phyloP scores from a whole-genome alignment of 2,797 vertebrate species.

The Xiphophorus birchmanni region DNA sequence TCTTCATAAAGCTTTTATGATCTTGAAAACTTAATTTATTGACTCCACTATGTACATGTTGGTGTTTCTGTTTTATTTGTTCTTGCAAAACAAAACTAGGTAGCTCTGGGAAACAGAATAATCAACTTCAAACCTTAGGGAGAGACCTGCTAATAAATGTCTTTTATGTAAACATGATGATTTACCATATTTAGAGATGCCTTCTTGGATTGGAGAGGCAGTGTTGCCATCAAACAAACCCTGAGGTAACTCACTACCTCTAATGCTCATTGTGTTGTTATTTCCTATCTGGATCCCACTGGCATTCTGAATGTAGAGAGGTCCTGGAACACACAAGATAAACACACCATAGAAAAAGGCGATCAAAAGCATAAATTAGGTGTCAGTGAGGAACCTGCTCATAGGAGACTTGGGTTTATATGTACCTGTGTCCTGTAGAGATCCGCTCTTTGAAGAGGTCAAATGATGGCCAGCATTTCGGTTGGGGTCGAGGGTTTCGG shows the following conservation, averaged over 20 bases:
- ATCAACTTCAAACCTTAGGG: background rate
- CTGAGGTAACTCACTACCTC: constrained; percentile 36
- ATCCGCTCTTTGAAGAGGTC: constrained; percentile 24
- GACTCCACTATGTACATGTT: background rate
- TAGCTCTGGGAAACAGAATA: background rate
- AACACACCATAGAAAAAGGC: constrained; percentile 1
- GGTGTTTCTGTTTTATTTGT: too few relatives aligned
- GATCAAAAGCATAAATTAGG: background rate
- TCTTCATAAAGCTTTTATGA: background rate
- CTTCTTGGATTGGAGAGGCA: constrained; percentile 61
- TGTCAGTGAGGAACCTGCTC: background rate
- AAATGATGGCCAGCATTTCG: constrained; percentile 16
- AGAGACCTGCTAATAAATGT: background rate
- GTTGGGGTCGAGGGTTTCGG: constrained; percentile 61
- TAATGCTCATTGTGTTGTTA: constrained; percentile 85
- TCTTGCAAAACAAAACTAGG: background rate
- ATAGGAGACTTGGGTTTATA: background rate
- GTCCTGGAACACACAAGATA: constrained; percentile 57
- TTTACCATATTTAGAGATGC: constrained; percentile 77
- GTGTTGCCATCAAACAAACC: constrained; percentile 15
- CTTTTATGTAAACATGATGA: background rate
- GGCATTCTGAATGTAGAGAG: constrained; percentile 81
- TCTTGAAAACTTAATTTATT: background rate
- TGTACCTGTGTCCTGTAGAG: constrained; percentile 65
- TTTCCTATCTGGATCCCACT: constrained; percentile 89